A percentile compares a stretch with the other conserved stretches of the same genome.
phyloP scores from a whole-genome alignment of 1,140 invertebrate species.

The Heliconius hewitsoni region DNA sequence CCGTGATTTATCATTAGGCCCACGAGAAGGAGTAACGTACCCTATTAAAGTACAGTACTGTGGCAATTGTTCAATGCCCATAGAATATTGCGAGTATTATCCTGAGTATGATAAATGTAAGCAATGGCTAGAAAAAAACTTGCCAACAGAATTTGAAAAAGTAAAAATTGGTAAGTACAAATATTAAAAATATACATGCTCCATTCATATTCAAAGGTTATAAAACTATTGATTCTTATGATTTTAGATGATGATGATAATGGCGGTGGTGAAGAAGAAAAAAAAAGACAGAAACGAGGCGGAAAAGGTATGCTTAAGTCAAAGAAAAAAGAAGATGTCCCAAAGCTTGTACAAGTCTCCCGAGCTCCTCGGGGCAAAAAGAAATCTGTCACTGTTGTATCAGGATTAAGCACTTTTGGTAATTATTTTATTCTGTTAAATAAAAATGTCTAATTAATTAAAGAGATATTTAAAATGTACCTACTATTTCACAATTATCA shows the following conservation, averaged over 20 bases:
- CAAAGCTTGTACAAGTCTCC: slow-evolving; percentile 91
- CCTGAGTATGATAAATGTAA: slow-evolving; percentile 99
- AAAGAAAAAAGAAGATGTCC: slow-evolving; percentile 93
- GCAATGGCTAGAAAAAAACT: slow-evolving; percentile 96
- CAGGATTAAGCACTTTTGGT: slow-evolving; percentile 94
- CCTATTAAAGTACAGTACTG: slow-evolving; percentile 96
- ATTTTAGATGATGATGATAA: slow-evolving; percentile 83
- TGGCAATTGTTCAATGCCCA: slow-evolving; percentile 96
- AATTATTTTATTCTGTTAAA: slow-evolving; percentile 44
- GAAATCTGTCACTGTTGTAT: slow-evolving; percentile 97
- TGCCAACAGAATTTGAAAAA: slow-evolving; percentile 96
- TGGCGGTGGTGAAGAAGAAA: slow-evolving; percentile 91
- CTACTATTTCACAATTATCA: neutral
- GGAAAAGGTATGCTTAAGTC: slow-evolving; percentile 94
- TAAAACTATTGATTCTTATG: slow-evolving; percentile 21
- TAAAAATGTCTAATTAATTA: no score
- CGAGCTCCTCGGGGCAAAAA: slow-evolving; percentile 98
- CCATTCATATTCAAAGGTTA: slow-evolving; percentile 34
- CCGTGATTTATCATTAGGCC: slow-evolving; percentile 76
- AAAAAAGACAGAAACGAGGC: slow-evolving; percentile 94
- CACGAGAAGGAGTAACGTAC: slow-evolving; percentile 83
- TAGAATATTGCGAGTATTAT: slow-evolving; percentile 99
- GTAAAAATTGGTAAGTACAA: slow-evolving; percentile 85
- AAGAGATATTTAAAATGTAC: no score
- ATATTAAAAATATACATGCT: neutral